Base-by-base conservation (phyloP, 2,113 vertebrate species). In the Lepisosteus oculatus region DNA sequence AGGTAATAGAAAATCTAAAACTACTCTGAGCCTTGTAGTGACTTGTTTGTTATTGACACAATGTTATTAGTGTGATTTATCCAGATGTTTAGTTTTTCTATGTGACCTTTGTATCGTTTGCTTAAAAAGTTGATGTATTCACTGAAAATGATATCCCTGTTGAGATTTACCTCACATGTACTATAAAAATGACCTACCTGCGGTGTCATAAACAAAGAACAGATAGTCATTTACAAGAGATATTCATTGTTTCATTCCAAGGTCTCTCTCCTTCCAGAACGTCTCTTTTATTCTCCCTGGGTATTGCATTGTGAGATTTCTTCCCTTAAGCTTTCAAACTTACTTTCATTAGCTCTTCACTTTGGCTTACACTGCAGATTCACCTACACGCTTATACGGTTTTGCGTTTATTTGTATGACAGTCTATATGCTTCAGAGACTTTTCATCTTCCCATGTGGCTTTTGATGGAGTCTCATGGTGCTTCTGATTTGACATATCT, bases 181-280 rank as follows among this genome's bases (percentile, higher is more conserved):
- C 29, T 1, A 29, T 29, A 29, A 29, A 29, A 51, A 51, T 51
- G 47, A 51, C 41, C 15, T 15, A 42, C 8, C 15, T 74, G 13
- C 78, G 74, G 76, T 78, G 76, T 71, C 13, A 63, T 70, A 66
- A 78, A 71, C 79, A 71, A 74, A 79, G 79, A 11, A 61, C 45
- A 13, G 41, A 14, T 65, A 73, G 73, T 81, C 72, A 76, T 80
- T 76, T 76, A 71, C 72, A 15, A 56, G 78, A 75, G 71, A 73
- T 83, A 61, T 76, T 77, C 17, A 71, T 84, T 55, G 71, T 84
- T 84, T 85, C 84, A 81, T 87, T 86, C 87, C 85, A 85, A 29
- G 83, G n/a, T 15, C 45, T 51, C 63, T 74, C 85, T 85, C 85
- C 76, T 89, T 89, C 77, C 76, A 71, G 73, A 80, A 85, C 79